phyloP scores from a whole-genome alignment of 2,888 invertebrate species.

The Apocheima hispidaria region DNA sequence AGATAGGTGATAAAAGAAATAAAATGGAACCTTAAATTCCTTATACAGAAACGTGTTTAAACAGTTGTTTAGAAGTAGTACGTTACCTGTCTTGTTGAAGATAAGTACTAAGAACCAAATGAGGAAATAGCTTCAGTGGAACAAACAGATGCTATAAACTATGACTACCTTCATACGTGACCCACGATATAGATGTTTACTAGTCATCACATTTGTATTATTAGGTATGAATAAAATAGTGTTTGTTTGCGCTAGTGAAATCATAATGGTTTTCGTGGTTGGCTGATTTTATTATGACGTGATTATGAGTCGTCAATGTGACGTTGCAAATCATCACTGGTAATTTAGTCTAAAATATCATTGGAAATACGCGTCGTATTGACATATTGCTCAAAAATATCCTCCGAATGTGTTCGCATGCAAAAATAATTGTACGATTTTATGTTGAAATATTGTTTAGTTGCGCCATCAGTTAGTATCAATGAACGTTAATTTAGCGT shows the following conservation, averaged over 20 bases:
- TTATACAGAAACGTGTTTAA: conserved; percentile 37
- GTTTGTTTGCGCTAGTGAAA: conserved; percentile 5
- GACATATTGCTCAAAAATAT: neutral
- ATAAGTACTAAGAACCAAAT: conserved; percentile 15
- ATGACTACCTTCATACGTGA: conserved; percentile 10
- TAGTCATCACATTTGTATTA: conserved; percentile 15
- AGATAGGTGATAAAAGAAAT: neutral
- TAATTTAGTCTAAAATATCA: conserved; percentile 5
- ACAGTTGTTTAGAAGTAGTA: conserved; percentile 45
- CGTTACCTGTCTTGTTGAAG: conserved; percentile 21
- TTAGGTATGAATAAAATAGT: conserved; percentile 13
- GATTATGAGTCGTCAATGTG: conserved; percentile 16
- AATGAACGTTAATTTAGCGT: conserved; percentile 51
- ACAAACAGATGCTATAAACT: neutral
- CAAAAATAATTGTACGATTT: neutral
- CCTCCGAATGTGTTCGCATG: neutral
- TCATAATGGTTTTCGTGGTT: conserved; percentile 14
- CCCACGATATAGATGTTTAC: conserved; percentile 13
- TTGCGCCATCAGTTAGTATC: conserved; percentile 25
- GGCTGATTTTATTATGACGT: conserved; percentile 26
- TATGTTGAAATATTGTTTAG: neutral
- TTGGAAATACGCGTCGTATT: neutral
- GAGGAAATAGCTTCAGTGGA: conserved; percentile 15
- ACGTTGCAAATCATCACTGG: neutral
- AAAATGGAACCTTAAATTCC: conserved; percentile 4